Evolutionary conservation across 2,113 vertebrate genomes (phyloP), one percentile per base, ranked within the genome.

Genomic region (Cepphus grylle): DNA sequence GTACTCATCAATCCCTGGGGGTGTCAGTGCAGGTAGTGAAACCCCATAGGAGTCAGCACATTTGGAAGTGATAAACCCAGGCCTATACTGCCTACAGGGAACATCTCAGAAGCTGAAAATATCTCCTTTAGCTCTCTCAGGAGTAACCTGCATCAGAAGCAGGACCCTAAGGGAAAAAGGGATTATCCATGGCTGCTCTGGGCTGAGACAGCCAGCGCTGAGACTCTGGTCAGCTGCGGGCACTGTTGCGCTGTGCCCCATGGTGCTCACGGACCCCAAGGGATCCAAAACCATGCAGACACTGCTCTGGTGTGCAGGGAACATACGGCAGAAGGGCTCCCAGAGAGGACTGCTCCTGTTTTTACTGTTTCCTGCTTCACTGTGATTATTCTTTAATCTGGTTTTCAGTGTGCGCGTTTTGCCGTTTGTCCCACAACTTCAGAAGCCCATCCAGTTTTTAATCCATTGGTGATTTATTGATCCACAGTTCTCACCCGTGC

Each of bases 261-360:
- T 2, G 1, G 43, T 34, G n/a, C n/a, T 45, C 11, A 1, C 4
- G 0, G 63, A 72, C 6, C 26, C n/a, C 1, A 2, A 56, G 58
- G 30, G 43, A 34, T 49, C 36, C 34, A 40, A 53, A 89, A 10
- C 22, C 0, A 0, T 6, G 40, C 50, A 91, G 69, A 12, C 11
- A 16, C 42, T 6, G 50, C 36, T 61, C 26, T 62, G 29, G 17
- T 36, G 32, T 42, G 38, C 61, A 47, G 12, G 20, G 38, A 71
- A 79, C 42, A 32, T 2, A 2, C 50, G 62, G 70, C 47, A 90
- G 59, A 84, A 89, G 30, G 55, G 59, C 1, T 70, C 23, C 16
- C 18, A 49, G 36, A 67, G 30, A 74, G 23, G 12, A 49, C 7
- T 17, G 21, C 13, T 50, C 30, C 32, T 13, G 5, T 11, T 90